phyloP scores from a whole-genome alignment of 2,797 vertebrate genomes.

The Hozukius guyotensis region DNA sequence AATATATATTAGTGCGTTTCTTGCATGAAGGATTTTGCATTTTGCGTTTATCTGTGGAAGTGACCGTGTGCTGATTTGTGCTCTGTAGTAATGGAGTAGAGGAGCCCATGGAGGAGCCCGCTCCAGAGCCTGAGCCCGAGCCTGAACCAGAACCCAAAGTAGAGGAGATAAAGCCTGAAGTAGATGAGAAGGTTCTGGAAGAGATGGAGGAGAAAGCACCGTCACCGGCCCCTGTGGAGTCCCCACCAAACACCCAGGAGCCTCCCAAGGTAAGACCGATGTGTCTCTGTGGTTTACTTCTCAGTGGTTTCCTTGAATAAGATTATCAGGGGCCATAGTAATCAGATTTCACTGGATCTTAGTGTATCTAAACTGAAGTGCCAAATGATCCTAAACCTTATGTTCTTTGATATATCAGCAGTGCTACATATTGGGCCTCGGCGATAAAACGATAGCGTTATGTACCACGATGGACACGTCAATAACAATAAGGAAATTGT shows the following conservation, averaged over 20 bases:
- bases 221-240: slow-evolving; percentile 90
- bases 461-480: too few species aligned
- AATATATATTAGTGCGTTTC: background rate
- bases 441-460: too few species aligned
- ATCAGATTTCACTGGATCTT: background rate
- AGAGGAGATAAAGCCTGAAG: slow-evolving; percentile 89
- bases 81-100: slow-evolving; percentile 91
- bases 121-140: slow-evolving; percentile 89
- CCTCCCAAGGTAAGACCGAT: slow-evolving; percentile 88
- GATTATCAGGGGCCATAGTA: background rate
- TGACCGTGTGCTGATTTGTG: slow-evolving; percentile 8
- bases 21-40: background rate
- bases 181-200: slow-evolving; percentile 90
- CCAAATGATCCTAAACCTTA: too few species aligned
- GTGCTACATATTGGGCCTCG: background rate
- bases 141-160: slow-evolving; percentile 90
- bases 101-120: slow-evolving; percentile 91
- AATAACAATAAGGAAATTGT: too few species aligned
- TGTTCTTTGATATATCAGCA: background rate
- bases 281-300: background rate
- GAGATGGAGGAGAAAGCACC: slow-evolving; percentile 92
- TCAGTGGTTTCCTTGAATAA: background rate
- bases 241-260: slow-evolving; percentile 89
- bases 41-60: background rate
- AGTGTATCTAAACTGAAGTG: background rate